A percentile compares a stretch with the other conserved stretches of the same genome.
Conservation (phyloP, 2,888 invertebrate genomes). For the Bimastos eiseni region DNA sequence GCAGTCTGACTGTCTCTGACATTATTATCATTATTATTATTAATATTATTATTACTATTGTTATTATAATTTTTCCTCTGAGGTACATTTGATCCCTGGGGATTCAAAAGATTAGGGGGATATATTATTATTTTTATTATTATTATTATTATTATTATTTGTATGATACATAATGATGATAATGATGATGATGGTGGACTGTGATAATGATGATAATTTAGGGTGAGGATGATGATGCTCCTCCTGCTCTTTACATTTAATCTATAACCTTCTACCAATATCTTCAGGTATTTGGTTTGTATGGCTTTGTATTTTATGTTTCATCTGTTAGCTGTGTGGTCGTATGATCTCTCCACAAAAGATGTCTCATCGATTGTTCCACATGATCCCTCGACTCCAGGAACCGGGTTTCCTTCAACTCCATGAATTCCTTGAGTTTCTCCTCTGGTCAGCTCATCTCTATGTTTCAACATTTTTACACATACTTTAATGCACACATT, state of each 20-base stretch:
- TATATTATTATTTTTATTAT: too few relatives aligned
- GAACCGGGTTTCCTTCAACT: neutral
- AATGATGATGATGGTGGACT: neutral
- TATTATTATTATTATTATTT: neutral
- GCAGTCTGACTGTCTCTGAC: too few relatives aligned
- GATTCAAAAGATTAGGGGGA: too few relatives aligned
- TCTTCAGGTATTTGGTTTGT: neutral
- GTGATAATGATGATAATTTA: neutral
- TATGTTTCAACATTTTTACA: neutral
- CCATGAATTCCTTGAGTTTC: neutral
- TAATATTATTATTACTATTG: too few relatives aligned
- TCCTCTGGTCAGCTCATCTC: conserved; percentile 1
- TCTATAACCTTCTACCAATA: neutral
- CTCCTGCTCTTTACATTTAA: neutral
- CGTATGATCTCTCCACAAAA: conserved; percentile 18
- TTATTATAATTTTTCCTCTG: too few relatives aligned
- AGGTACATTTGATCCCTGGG: too few relatives aligned
- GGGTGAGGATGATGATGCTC: neutral
- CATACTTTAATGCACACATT: too few relatives aligned
- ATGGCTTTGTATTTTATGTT: neutral
- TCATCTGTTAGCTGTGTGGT: conserved; percentile 9
- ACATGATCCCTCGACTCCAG: neutral
- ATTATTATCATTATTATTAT: too few relatives aligned
- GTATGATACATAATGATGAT: neutral
- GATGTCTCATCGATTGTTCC: neutral